Conservation (phyloP, 1,140 invertebrate species). For the Papilio machaon region DNA sequence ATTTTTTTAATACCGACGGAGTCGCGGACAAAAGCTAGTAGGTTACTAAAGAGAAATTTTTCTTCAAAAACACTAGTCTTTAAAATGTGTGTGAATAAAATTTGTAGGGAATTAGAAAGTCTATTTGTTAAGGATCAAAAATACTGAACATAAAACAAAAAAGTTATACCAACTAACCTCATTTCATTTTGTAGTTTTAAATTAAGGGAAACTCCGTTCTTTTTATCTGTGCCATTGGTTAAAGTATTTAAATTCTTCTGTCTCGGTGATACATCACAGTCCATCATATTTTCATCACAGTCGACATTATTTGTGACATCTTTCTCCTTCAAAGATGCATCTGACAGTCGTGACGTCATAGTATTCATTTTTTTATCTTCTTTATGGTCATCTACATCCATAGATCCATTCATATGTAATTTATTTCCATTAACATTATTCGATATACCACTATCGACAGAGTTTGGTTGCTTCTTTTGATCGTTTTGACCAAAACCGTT, state of each 20-base stretch:
- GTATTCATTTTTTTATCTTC: conserved; percentile 49
- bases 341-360: conserved; percentile 62
- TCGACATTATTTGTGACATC: conserved; percentile 57
- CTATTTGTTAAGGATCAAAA: too few relatives aligned
- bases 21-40: too few relatives aligned
- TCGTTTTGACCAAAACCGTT: conserved; percentile 48
- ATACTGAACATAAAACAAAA: neutral
- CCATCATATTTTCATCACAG: conserved; percentile 71
- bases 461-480: conserved; percentile 67
- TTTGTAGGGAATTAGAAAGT: too few relatives aligned
- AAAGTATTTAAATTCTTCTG: conserved; percentile 50
- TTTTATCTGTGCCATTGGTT: conserved; percentile 60
- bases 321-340: conserved; percentile 70
- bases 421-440: conserved; percentile 57
- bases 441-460: conserved; percentile 75
- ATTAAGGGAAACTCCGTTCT: conserved; percentile 73
- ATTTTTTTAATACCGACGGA: too few relatives aligned
- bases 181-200: conserved; percentile 76
- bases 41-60: too few relatives aligned
- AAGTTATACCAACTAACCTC: conserved; percentile 55
- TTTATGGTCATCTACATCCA: conserved; percentile 48
- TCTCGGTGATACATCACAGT: conserved; percentile 64
- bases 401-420: conserved; percentile 49
- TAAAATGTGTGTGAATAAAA: too few relatives aligned
- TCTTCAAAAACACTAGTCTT: too few relatives aligned